Conservation (phyloP, 2,888 invertebrate genomes). For the Mycogona germanica region DNA sequence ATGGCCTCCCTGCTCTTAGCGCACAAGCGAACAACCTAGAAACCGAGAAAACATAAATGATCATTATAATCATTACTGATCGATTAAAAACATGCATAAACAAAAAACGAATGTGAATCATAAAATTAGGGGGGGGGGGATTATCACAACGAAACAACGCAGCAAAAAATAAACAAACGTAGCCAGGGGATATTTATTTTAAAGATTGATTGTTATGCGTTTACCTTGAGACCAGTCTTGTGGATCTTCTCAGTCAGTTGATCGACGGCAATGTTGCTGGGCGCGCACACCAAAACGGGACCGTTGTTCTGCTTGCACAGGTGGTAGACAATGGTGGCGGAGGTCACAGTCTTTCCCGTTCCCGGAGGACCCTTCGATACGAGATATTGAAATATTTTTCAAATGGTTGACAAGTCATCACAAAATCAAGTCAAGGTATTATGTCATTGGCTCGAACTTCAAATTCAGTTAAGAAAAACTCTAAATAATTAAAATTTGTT, state of each 20-base stretch:
- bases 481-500: no score
- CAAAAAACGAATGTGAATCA: neutral
- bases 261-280: slow-evolving; percentile 98
- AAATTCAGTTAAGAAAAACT: neutral
- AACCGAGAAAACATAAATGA: neutral
- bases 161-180: neutral
- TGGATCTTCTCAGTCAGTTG: slow-evolving; percentile 99
- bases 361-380: slow-evolving; percentile 83
- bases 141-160: no score
- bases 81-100: neutral
- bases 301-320: slow-evolving; percentile 87
- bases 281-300: slow-evolving; percentile 89
- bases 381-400: slow-evolving; percentile 10
- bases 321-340: slow-evolving; percentile 98
- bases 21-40: slow-evolving; percentile 65
- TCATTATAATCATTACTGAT: neutral
- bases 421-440: neutral
- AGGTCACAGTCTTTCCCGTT: slow-evolving; percentile 98
- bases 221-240: slow-evolving; percentile 76
- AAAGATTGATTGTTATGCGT: no score
- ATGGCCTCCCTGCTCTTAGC: slow-evolving; percentile 97
- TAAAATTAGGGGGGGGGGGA: slow-evolving; percentile 1
- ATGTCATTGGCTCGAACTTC: neutral
- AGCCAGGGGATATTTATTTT: no score
- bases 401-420: neutral